Evolutionary conservation across 2,888 invertebrate species (phyloP).

Genomic region (Aporophyla lueneburgensis): DNA sequence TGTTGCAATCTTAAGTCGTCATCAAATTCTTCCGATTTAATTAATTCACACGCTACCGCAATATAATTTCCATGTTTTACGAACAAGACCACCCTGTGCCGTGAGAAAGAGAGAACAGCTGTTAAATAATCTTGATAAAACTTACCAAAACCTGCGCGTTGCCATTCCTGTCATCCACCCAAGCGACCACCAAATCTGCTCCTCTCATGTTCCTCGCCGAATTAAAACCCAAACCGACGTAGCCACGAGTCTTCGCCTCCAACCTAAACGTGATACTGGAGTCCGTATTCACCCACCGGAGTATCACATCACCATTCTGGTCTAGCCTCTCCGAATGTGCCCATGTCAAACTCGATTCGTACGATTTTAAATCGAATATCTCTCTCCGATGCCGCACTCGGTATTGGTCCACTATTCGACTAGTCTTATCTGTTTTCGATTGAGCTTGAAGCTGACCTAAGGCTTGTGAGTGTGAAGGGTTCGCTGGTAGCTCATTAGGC

Average conservation of each 20-base stretch:
- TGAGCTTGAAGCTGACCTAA: conserved; percentile 79
- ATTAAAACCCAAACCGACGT: conserved; percentile 97
- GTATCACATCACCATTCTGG: conserved; percentile 88
- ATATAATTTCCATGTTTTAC: conserved; percentile 48
- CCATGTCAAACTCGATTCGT: conserved; percentile 89
- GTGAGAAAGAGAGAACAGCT: conserved; percentile 74
- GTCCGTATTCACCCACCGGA: conserved; percentile 94
- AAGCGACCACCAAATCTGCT: conserved; percentile 96
- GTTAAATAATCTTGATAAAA: conserved; percentile 75
- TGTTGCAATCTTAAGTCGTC: conserved; percentile 28
- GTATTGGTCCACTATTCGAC: conserved; percentile 84
- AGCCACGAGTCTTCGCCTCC: conserved; percentile 96
- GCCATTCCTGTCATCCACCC: conserved; percentile 94
- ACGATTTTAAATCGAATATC: conserved; percentile 86
- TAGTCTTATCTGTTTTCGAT: conserved; percentile 83
- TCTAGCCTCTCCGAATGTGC: conserved; percentile 91
- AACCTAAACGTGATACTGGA: conserved; percentile 96
- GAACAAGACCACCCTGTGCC: conserved; percentile 62
- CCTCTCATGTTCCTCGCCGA: conserved; percentile 95
- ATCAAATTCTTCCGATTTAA: conserved; percentile 41
- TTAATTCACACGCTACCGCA: conserved; percentile 52
- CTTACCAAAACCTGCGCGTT: conserved; percentile 95
- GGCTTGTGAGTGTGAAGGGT: conserved; percentile 79
- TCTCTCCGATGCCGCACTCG: conserved; percentile 82
- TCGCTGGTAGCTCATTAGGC: conserved; percentile 81